phyloP scores from a whole-genome alignment of 2,888 invertebrate genomes.

The Melinaea menophilus region DNA sequence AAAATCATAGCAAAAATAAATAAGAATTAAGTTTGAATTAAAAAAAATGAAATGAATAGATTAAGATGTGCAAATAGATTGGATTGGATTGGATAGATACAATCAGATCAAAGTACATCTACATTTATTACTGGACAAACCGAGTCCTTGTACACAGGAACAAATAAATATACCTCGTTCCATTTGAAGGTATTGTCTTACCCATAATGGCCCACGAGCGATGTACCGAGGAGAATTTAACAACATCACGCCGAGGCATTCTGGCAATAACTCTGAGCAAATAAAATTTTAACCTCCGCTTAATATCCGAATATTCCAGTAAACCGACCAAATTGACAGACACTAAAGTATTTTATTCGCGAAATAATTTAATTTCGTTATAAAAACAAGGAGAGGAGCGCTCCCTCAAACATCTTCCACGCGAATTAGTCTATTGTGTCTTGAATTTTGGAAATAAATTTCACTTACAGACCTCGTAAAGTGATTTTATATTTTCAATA shows the following conservation, averaged over 20 bases:
- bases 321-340: constrained; percentile 72
- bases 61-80: no score
- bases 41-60: no score
- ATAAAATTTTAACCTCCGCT: constrained; percentile 77
- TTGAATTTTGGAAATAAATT: constrained; percentile 63
- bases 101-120: neutral
- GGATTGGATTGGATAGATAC: no score
- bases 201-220: constrained; percentile 58
- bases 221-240: constrained; percentile 56
- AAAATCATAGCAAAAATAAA: no score
- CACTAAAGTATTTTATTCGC: constrained; percentile 76
- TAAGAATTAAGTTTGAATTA: no score
- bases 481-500: constrained; percentile 37
- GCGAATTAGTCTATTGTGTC: constrained; percentile 73
- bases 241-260: constrained; percentile 55
- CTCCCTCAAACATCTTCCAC: constrained; percentile 66
- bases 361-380: constrained; percentile 74
- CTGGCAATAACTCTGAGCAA: constrained; percentile 62
- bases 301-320: constrained; percentile 68
- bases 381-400: constrained; percentile 60
- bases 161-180: constrained; percentile 62
- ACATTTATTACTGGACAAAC: constrained; percentile 4
- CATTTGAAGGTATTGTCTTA: constrained; percentile 67
- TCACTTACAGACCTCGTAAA: constrained; percentile 57
- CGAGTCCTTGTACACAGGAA: constrained; percentile 39